Evolutionary conservation across 2,888 invertebrate species (phyloP).

Genomic region (Anoplius nigerrimus): DNA sequence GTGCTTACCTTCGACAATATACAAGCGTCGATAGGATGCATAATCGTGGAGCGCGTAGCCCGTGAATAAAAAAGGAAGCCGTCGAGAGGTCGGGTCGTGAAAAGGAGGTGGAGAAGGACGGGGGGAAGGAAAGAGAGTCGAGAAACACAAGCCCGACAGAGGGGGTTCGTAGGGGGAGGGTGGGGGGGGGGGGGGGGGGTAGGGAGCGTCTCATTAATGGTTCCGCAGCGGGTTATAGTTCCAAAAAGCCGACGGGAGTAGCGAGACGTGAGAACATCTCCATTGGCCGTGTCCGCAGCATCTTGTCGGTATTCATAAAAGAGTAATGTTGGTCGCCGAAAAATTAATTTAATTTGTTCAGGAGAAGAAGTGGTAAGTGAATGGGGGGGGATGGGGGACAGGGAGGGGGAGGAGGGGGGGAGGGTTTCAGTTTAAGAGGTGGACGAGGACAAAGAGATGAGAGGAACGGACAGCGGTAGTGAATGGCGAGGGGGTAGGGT

Average conservation of each 20-base stretch:
- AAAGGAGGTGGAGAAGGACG: too few relatives aligned
- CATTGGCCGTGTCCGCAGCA: slow-evolving; percentile 56
- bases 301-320: slow-evolving; percentile 66
- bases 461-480: slow-evolving; percentile 20
- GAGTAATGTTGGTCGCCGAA: slow-evolving; percentile 67
- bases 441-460: slow-evolving; percentile 5
- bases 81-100: too few relatives aligned
- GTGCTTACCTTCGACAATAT: too few relatives aligned
- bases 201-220: slow-evolving; percentile 56
- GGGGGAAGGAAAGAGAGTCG: slow-evolving; percentile 7
- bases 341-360: slow-evolving; percentile 73
- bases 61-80: too few relatives aligned
- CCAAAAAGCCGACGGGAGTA: slow-evolving; percentile 36
- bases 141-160: slow-evolving; percentile 27
- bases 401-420: slow-evolving; percentile 10
- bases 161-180: background rate
- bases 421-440: background rate
- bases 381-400: slow-evolving; percentile 19
- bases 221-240: slow-evolving; percentile 43
- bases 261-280: slow-evolving; percentile 65
- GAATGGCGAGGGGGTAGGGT: background rate
- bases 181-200: slow-evolving; percentile 29
- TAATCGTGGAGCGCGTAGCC: too few relatives aligned
- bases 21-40: too few relatives aligned
- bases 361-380: slow-evolving; percentile 49